A percentile compares a stretch with the other conserved stretches of the same genome.
Conservation (phyloP, 2,888 invertebrate species). For the Eupithecia dodoneata region DNA sequence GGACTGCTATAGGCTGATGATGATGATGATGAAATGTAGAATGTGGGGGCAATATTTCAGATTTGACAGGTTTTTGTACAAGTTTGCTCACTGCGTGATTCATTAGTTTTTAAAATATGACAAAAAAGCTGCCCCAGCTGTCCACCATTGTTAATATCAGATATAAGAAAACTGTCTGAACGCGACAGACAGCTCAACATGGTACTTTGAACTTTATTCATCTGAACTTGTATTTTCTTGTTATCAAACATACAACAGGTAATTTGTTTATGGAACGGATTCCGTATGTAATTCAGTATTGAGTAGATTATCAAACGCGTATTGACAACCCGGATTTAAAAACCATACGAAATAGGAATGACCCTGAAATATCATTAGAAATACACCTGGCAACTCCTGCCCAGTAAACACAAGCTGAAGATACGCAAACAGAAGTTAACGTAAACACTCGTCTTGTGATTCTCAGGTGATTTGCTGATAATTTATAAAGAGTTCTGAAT, state of each 20-base stretch:
- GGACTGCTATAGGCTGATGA: too few species aligned
- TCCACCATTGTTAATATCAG: not conserved
- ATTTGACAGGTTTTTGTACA: not conserved
- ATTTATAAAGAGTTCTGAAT: conserved; percentile 15
- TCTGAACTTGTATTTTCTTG: not conserved
- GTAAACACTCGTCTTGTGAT: conserved; percentile 24
- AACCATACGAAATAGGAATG: not conserved
- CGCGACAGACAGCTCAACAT: not conserved
- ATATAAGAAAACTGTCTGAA: not conserved
- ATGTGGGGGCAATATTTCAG: not conserved
- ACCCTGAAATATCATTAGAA: conserved; percentile 12
- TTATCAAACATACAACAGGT: not conserved
- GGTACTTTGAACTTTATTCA: not conserved
- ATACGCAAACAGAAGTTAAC: conserved; percentile 14
- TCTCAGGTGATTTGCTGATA: conserved; percentile 12
- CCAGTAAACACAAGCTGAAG: conserved; percentile 17
- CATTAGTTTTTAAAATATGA: not conserved
- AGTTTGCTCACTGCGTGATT: not conserved
- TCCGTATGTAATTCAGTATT: not conserved
- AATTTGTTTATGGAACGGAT: not conserved
- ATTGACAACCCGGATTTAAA: conserved; percentile 5
- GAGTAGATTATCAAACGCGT: not conserved
- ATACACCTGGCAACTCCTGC: conserved; percentile 16
- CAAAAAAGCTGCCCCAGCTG: not conserved
- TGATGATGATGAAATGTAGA: too few species aligned